A percentile compares a stretch with the other conserved stretches of the same genome.
phyloP scores from a whole-genome alignment of 2,113 vertebrate species.

The Pterocles gutturalis region DNA sequence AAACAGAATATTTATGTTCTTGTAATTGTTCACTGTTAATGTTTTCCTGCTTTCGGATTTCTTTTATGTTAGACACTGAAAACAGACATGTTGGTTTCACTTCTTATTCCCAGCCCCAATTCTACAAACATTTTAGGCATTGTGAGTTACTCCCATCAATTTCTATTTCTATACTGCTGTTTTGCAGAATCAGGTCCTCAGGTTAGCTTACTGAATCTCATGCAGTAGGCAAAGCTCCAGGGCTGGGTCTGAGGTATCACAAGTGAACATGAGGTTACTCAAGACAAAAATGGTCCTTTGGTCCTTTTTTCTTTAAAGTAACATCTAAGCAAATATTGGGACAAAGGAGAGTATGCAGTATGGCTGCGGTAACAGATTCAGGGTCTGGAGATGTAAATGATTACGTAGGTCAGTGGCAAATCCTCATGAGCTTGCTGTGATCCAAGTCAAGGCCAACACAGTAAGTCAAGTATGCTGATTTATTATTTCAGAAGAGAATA shows the following conservation, averaged over 20 bases:
- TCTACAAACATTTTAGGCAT: neutral
- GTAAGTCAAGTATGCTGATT: neutral
- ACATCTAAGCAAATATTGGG: neutral
- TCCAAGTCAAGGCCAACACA: neutral
- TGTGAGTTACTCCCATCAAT: neutral
- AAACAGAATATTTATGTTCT: neutral
- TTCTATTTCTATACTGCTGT: neutral
- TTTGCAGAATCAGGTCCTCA: neutral
- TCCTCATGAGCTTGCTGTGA: rapidly evolving
- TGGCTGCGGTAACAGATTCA: neutral
- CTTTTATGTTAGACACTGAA: neutral
- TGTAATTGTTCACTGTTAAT: neutral
- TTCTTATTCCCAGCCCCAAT: neutral
- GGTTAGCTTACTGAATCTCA: neutral
- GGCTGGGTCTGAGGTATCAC: neutral
- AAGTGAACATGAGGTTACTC: neutral
- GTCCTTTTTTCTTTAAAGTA: neutral
- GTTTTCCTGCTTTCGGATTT: neutral
- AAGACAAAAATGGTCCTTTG: neutral
- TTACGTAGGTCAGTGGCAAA: neutral
- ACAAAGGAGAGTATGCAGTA: neutral
- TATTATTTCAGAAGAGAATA: neutral
- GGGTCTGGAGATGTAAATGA: neutral
- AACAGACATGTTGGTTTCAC: neutral
- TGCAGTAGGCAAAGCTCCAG: neutral